Base-by-base conservation (phyloP, 2,797 vertebrate species). In the Bucorvus abyssinicus region DNA sequence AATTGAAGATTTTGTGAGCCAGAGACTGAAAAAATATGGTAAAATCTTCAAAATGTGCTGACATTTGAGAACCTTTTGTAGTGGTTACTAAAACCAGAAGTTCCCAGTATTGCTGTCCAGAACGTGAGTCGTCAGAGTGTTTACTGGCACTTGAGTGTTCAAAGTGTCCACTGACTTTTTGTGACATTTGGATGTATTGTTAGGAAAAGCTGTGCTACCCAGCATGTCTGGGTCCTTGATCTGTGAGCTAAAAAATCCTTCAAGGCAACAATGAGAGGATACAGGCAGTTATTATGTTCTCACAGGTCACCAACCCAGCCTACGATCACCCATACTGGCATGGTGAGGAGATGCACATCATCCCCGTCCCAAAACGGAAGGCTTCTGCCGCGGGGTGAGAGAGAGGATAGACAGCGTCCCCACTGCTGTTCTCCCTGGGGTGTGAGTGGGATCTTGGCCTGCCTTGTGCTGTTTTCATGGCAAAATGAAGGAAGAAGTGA, bases 151-250 rank as follows among this genome's bases (percentile, higher is more conserved):
- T 76, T 90, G 65, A 67, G 63, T 63, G 49, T 87, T 68, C 55
- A 56, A 47, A 30, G 71, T 87, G 93, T 68, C 65, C 36, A 34
- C 64, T 94, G 91, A 89, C 87, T 90, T 92, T 89, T 92, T 93
- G 73, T 95, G 95, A 93, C 89, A 84, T 96, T 95, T 77, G 30
- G 55, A 63, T 73, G 64, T 64, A 61, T 68, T 91, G 92, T 95
- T 86, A 81, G 79, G 80, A 76, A 96, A 89, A 97, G 82, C 87
- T 87, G 20, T 68, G 70, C 64, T 95, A 24, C 64, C 50, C 60
- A 19, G n/a, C 20, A 12, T 63, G 50, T 52, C 94, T 90, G 91
- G 38, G 78, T 89, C 60, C 36, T n/a, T 93, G 80, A 80, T 86
- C 64, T 81, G 55, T 32, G 55, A 79, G 86, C 81, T 87, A 89